Evolutionary conservation across 2,113 vertebrate genomes (phyloP).

Genomic region (Lophotis ruficrista): DNA sequence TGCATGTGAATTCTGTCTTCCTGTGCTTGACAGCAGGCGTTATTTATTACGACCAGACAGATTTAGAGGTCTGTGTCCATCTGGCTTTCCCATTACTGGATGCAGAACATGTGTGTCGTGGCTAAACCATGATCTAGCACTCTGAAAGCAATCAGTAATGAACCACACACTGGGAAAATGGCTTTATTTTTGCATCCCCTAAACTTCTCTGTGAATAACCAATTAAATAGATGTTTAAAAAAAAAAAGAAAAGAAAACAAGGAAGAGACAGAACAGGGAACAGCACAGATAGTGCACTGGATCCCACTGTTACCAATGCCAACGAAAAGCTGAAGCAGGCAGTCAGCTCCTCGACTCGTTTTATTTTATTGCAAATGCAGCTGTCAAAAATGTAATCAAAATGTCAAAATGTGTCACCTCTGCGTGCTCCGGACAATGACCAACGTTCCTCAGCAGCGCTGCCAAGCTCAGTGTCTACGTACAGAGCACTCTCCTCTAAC

Average conservation of each 20-base stretch:
- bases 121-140: neutral
- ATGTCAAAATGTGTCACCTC: neutral
- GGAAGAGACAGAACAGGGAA: neutral
- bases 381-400: neutral
- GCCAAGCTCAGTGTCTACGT: neutral
- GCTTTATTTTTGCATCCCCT: neutral
- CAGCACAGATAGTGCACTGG: neutral
- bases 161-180: neutral
- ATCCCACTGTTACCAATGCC: neutral
- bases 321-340: neutral
- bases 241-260: neutral
- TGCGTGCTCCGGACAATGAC: neutral
- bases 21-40: neutral
- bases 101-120: rapidly evolving
- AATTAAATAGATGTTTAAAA: neutral
- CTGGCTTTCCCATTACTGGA: neutral
- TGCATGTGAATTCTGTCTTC: neutral
- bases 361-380: neutral
- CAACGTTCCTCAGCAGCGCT: neutral
- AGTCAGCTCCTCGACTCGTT: neutral
- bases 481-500: neutral
- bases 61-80: neutral
- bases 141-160: neutral
- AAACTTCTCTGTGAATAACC: neutral
- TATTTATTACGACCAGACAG: neutral